These are phyloP conservation scores for Rhamphomyia laevipes DNA, from an alignment of 2,888 invertebrate genomes.

Conservation along the genomic window DNA sequence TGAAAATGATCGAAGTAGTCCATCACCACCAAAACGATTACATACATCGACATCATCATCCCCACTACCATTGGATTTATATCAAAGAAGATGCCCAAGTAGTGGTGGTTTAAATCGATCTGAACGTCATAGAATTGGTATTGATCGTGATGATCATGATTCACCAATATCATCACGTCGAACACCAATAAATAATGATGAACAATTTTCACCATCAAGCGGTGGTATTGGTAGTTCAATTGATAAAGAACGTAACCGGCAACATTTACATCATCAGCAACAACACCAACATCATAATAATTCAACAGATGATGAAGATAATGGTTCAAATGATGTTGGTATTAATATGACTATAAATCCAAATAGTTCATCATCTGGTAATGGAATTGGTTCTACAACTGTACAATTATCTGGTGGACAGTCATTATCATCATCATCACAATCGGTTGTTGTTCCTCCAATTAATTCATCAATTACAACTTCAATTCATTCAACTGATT, in stretches of 20 bases:
- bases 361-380: slow-evolving; percentile 28
- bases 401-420: slow-evolving; percentile 24
- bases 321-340: slow-evolving; percentile 46
- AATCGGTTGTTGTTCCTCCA: slow-evolving; percentile 21
- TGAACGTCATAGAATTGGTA: slow-evolving; percentile 15
- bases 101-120: slow-evolving; percentile 17
- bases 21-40: slow-evolving; percentile 28
- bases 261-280: slow-evolving; percentile 16
- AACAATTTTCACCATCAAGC: slow-evolving; percentile 13
- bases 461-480: slow-evolving; percentile 18
- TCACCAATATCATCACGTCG: neutral
- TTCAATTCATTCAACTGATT: slow-evolving; percentile 20
- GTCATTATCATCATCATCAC: slow-evolving; percentile 36
- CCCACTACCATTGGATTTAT: slow-evolving; percentile 35
- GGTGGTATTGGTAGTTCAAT: slow-evolving; percentile 15
- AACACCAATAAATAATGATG: slow-evolving; percentile 11
- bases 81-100: slow-evolving; percentile 32
- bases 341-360: slow-evolving; percentile 51
- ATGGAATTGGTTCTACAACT: slow-evolving; percentile 21
- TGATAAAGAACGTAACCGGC: slow-evolving; percentile 6
- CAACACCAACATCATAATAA: slow-evolving; percentile 18
- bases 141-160: slow-evolving; percentile 25
- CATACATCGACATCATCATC: slow-evolving; percentile 17
- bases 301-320: slow-evolving; percentile 28
- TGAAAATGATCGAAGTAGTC: slow-evolving; percentile 31